Percentiles rank a stretch among this genome's conserved stretches.
These are phyloP conservation scores for Thamnaconus septentrionalis DNA, from an alignment of 2,113 vertebrate genomes.

Conservation along the genomic window DNA sequence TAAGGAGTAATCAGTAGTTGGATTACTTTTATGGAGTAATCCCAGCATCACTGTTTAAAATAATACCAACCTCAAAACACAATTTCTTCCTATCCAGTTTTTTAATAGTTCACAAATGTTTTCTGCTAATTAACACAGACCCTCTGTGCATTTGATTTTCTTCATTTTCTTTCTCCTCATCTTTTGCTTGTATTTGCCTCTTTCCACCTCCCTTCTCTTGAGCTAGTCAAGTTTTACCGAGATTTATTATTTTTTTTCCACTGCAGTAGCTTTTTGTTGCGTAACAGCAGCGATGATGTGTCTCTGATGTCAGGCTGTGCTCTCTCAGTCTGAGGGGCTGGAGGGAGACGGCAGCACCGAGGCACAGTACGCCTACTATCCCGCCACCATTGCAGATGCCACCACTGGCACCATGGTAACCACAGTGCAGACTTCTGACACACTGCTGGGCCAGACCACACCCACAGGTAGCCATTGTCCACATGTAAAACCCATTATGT, in stretches of 20 bases:
- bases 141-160: too few species aligned
- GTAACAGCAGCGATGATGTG: not conserved
- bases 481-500: not conserved
- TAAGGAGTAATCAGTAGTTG: too few species aligned
- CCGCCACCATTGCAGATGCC: slow-evolving; percentile 77
- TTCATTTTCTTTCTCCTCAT: too few species aligned
- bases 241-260: not conserved
- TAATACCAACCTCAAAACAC: too few species aligned
- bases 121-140: too few species aligned
- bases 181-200: too few species aligned
- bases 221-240: not conserved
- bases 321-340: slow-evolving; percentile 76
- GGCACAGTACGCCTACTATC: slow-evolving; percentile 80
- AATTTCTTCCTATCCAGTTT: too few species aligned
- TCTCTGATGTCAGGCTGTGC: slow-evolving; percentile 69
- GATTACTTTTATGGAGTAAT: too few species aligned
- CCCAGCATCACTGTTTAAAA: too few species aligned
- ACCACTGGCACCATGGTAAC: slow-evolving; percentile 78
- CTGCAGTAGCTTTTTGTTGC: too few species aligned
- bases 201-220: too few species aligned
- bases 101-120: too few species aligned
- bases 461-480: slow-evolving; percentile 61
- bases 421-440: slow-evolving; percentile 75
- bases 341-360: slow-evolving; percentile 74
- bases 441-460: slow-evolving; percentile 76